phyloP scores from a whole-genome alignment of 2,797 vertebrate species.

The Ceyx erithaca region DNA sequence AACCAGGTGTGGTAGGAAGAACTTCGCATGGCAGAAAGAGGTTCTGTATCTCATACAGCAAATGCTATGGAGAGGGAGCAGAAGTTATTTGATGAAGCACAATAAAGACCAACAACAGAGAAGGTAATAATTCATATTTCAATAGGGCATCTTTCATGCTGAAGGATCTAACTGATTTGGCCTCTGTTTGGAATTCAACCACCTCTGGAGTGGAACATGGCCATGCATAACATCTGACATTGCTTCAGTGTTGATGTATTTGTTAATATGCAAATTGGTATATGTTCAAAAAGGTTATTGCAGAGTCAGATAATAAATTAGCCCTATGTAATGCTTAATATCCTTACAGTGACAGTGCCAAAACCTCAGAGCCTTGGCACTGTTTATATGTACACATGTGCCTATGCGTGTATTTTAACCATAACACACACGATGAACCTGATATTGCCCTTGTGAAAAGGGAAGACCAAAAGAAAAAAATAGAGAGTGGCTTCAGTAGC shows the following conservation, averaged over 20 bases:
- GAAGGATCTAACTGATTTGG: not conserved
- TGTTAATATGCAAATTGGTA: conserved; percentile 42
- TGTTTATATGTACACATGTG: not conserved
- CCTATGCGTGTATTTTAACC: not conserved
- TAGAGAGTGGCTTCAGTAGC: not conserved
- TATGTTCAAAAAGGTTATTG: conserved; percentile 26
- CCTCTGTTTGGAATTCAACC: not conserved
- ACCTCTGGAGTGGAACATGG: not conserved
- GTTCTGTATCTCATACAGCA: not conserved
- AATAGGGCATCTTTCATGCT: not conserved
- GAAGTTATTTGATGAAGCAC: not conserved
- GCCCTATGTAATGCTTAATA: not conserved
- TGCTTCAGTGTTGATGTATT: not conserved
- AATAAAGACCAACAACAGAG: not conserved
- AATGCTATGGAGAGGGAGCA: not conserved
- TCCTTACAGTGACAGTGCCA: not conserved
- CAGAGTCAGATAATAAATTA: conserved; percentile 16
- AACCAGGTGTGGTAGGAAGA: not conserved
- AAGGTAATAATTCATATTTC: not conserved
- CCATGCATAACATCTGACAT: not conserved
- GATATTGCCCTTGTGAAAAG: not conserved
- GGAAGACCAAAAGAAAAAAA: not conserved
- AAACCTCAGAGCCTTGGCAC: not conserved
- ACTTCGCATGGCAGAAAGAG: not conserved
- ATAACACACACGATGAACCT: not conserved